These are phyloP conservation scores for Dicrostonyx torquatus DNA, from an alignment of 2,797 vertebrate species.

Conservation along the genomic window DNA sequence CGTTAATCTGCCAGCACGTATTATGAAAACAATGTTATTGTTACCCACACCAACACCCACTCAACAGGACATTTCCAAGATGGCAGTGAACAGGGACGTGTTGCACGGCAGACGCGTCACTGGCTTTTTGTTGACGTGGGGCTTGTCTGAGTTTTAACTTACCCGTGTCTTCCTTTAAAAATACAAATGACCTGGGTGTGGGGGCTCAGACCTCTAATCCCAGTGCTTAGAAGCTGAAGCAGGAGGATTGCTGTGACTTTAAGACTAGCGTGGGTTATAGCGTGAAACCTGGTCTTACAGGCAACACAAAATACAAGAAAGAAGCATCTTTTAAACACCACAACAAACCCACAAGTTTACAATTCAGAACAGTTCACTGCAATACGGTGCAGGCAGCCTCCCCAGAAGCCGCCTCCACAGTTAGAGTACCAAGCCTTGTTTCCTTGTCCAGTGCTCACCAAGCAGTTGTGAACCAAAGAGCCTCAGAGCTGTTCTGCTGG, in stretches of 20 bases:
- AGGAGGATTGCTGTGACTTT: background rate
- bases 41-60: constrained; percentile 90
- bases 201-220: background rate
- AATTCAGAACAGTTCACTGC: constrained; percentile 37
- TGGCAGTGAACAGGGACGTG: constrained; percentile 85
- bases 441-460: background rate
- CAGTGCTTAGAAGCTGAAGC: background rate
- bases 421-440: background rate
- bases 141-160: constrained; percentile 70
- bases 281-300: background rate
- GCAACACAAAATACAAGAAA: background rate
- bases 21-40: constrained; percentile 90
- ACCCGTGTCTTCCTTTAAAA: constrained; percentile 66
- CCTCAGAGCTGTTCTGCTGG: background rate
- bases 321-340: background rate
- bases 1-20: constrained; percentile 89
- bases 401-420: background rate
- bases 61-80: constrained; percentile 88
- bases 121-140: constrained; percentile 69
- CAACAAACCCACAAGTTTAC: background rate
- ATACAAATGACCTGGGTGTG: background rate
- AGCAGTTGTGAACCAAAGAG: background rate
- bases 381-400: background rate
- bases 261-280: background rate
- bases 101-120: constrained; percentile 80